Percentiles rank a stretch among this genome's conserved stretches.
Conservation (phyloP, 1,140 invertebrate genomes). For the Pollicipes pollicipes region DNA sequence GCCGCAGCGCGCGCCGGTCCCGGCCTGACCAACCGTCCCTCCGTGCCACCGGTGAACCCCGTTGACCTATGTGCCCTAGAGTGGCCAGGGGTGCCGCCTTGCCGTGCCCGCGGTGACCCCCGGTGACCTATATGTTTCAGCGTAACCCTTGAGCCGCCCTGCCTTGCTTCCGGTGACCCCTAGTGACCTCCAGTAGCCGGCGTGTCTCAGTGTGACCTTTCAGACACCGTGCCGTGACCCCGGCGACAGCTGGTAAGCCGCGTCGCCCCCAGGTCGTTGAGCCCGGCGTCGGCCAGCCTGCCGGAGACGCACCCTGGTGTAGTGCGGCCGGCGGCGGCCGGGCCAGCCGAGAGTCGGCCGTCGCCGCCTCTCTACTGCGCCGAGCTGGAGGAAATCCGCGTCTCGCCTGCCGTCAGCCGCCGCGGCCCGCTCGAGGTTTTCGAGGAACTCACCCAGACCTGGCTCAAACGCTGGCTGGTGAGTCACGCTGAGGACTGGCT, state of each 20-base stretch:
- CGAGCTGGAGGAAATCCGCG: slow-evolving; percentile 90
- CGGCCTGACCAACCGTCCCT: no score
- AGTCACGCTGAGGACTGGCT: slow-evolving; percentile 60
- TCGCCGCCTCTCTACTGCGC: slow-evolving; percentile 66
- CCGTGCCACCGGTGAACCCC: no score
- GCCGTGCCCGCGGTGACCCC: no score
- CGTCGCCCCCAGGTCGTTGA: background rate
- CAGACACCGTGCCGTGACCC: no score
- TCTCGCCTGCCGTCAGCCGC: slow-evolving; percentile 87
- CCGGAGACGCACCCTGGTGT: background rate
- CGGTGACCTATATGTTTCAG: no score
- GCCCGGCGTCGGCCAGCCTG: background rate
- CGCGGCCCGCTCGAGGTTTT: slow-evolving; percentile 92
- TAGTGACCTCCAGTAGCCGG: background rate
- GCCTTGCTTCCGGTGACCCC: no score
- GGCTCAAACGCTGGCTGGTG: slow-evolving; percentile 95
- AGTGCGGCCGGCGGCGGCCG: background rate
- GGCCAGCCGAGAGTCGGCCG: background rate
- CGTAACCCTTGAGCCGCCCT: no score
- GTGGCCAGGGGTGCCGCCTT: no score
- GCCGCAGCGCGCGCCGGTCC: no score
- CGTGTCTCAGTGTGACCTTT: background rate
- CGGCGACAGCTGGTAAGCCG: background rate
- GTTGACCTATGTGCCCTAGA: no score
- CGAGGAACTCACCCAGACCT: slow-evolving; percentile 89